Conservation (phyloP, 2,888 invertebrate species). For the Cyaniris semiargus region DNA sequence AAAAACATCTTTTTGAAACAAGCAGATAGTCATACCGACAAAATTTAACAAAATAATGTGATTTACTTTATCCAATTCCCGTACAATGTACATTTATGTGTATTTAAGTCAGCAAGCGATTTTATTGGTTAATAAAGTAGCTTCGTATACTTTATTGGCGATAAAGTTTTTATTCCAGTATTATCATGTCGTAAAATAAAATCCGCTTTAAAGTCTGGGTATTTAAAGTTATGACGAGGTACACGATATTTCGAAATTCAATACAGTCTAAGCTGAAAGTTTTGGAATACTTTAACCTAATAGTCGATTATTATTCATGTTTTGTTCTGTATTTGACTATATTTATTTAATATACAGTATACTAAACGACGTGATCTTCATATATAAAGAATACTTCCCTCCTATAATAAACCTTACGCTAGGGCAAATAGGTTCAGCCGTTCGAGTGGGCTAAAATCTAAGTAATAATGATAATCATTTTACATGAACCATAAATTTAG, state of each 20-base stretch:
- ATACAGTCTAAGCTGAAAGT: background rate
- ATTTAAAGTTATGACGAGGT: background rate
- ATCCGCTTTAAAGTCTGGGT: slow-evolving; percentile 1
- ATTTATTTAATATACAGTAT: no score
- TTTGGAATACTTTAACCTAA: background rate
- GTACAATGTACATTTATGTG: slow-evolving; percentile 7
- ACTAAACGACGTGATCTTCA: no score
- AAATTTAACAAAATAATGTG: background rate
- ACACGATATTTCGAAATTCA: background rate
- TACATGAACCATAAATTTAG: background rate
- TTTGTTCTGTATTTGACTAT: no score
- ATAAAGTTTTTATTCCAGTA: slow-evolving; percentile 30
- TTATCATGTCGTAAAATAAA: slow-evolving; percentile 29
- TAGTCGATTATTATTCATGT: background rate
- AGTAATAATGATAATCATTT: background rate
- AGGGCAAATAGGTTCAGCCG: no score
- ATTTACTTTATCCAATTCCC: background rate
- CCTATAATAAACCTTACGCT: no score
- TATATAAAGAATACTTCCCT: no score
- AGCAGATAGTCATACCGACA: background rate
- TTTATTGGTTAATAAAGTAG: slow-evolving; percentile 15
- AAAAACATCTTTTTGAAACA: background rate
- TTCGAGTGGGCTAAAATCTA: background rate
- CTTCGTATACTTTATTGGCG: slow-evolving; percentile 26
- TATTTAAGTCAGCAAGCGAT: background rate